Evolutionary conservation across 2,888 invertebrate genomes (phyloP).

Genomic region (Cinara cedri): DNA sequence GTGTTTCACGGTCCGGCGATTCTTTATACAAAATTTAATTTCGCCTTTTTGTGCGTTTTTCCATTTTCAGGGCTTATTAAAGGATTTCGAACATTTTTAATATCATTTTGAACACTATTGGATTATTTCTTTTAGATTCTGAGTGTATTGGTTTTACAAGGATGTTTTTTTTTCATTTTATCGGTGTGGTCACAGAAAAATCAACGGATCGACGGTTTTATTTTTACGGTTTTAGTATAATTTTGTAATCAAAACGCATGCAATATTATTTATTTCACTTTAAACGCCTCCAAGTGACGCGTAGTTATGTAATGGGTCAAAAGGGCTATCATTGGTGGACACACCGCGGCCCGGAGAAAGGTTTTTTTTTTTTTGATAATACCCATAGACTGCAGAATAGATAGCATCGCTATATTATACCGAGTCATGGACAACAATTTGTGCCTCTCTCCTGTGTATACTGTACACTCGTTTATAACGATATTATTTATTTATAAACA

Average conservation of each 20-base stretch:
- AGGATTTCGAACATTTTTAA: too few species aligned
- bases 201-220: too few species aligned
- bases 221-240: neutral
- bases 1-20: too few species aligned
- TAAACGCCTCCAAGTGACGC: conserved; percentile 43
- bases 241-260: conserved; percentile 22
- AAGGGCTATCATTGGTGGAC: conserved; percentile 38
- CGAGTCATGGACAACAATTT: conserved; percentile 15
- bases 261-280: conserved; percentile 29
- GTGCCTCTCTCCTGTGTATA: conserved; percentile 15
- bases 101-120: too few species aligned
- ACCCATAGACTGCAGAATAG: neutral
- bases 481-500: neutral
- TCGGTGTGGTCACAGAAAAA: too few species aligned
- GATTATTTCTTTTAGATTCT: too few species aligned
- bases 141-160: too few species aligned
- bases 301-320: conserved; percentile 44
- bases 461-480: too few species aligned
- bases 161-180: too few species aligned
- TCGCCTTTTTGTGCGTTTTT: too few species aligned
- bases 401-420: conserved; percentile 26
- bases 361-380: conserved; percentile 31
- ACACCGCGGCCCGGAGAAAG: conserved; percentile 28
- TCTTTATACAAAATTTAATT: too few species aligned
- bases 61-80: too few species aligned